Evolutionary conservation across 2,888 invertebrate species (phyloP).

Genomic region (Sisyra nigra): DNA sequence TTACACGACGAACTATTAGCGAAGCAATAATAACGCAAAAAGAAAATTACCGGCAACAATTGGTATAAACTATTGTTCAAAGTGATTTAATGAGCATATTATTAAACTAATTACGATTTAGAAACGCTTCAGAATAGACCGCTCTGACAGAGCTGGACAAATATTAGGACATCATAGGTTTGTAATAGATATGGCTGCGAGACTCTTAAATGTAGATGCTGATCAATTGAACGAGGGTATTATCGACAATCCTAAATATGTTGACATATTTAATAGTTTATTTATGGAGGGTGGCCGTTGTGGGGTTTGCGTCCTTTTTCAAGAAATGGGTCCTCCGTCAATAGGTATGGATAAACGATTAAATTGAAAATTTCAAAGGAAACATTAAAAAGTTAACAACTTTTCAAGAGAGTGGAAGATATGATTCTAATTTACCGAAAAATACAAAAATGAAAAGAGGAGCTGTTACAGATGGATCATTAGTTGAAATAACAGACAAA

Average conservation of each 20-base stretch:
- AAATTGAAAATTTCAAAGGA: too few species aligned
- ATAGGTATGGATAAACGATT: conserved; percentile 39
- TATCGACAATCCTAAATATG: conserved; percentile 45
- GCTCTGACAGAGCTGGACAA: conserved; percentile 28
- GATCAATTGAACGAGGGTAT: conserved; percentile 51
- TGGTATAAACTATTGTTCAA: not conserved
- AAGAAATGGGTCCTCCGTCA: conserved; percentile 44
- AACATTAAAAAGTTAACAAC: too few species aligned
- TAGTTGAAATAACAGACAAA: conserved; percentile 38
- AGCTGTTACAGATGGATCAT: conserved; percentile 43
- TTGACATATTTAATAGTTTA: conserved; percentile 43
- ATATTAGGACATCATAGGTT: conserved; percentile 41
- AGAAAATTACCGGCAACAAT: not conserved
- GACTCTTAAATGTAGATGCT: conserved; percentile 33
- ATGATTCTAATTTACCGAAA: conserved; percentile 23
- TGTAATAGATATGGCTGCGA: conserved; percentile 48
- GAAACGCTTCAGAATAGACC: conserved; percentile 44
- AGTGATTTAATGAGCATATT: not conserved
- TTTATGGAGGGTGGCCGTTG: conserved; percentile 41
- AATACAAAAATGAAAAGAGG: conserved; percentile 32
- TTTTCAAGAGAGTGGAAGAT: conserved; percentile 33
- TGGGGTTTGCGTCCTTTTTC: conserved; percentile 49
- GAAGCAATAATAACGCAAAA: too few species aligned
- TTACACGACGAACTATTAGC: too few species aligned
- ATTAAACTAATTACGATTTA: conserved; percentile 18